Percentiles rank a stretch among this genome's conserved stretches.
Evolutionary conservation across 2,113 vertebrate genomes (phyloP).

Genomic region (Dicrurus megarhynchus): DNA sequence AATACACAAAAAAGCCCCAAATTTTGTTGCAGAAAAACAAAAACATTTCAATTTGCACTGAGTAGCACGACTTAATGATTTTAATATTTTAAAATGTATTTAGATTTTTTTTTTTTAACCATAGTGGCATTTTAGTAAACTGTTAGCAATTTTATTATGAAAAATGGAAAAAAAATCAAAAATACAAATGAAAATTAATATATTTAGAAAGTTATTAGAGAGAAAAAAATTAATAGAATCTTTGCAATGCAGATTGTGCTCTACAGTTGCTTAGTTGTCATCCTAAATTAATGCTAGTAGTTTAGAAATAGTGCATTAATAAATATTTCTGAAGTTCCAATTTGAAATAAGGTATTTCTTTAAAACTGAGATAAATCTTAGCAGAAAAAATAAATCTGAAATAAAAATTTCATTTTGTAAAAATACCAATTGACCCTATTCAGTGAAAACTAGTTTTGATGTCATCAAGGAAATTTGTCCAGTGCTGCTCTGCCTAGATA

Average conservation of each 20-base stretch:
- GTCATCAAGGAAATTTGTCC: background rate
- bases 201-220: background rate
- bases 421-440: background rate
- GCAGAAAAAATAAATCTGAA: background rate
- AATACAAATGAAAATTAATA: background rate
- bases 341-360: background rate
- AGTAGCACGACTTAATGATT: background rate
- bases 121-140: background rate
- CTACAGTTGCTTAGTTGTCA: background rate
- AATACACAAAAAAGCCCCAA: rapidly evolving
- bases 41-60: background rate
- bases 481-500: background rate
- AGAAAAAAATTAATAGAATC: background rate
- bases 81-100: background rate
- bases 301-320: background rate
- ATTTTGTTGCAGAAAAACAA: background rate
- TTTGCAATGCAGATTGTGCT: background rate
- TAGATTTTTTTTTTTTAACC: background rate
- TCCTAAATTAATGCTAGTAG: background rate
- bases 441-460: background rate
- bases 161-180: background rate
- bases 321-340: background rate
- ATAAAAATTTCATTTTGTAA: background rate
- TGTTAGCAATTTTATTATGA: background rate
- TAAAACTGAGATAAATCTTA: background rate